phyloP scores from a whole-genome alignment of 2,113 vertebrate species.

The Lophura nycthemera region DNA sequence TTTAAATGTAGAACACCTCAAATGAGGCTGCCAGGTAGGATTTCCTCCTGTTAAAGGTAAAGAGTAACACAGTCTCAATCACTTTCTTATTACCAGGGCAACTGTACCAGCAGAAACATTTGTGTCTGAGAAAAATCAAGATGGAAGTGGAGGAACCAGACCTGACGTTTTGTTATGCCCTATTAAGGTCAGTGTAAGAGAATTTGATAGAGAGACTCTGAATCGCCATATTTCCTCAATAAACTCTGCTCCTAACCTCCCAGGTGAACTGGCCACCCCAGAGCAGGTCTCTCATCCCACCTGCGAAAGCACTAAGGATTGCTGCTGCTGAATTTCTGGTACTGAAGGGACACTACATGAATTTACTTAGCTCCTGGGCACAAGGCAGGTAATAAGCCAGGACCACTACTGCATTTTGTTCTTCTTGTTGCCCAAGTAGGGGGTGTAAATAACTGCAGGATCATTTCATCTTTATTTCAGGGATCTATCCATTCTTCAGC shows the following conservation, averaged over 20 bases:
- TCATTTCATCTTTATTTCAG: not conserved
- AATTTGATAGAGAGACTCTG: too few species aligned
- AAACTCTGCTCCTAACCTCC: not conserved
- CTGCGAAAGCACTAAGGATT: fast-evolving
- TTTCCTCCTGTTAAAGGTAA: not conserved
- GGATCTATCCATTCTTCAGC: slow-evolving; percentile 12
- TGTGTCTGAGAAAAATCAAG: not conserved
- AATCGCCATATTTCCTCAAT: not conserved
- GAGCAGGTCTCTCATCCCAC: not conserved
- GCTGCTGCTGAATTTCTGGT: not conserved
- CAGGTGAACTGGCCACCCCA: not conserved
- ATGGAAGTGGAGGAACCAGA: not conserved
- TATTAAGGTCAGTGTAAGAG: fast-evolving
- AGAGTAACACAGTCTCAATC: not conserved
- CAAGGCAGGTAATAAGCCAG: not conserved
- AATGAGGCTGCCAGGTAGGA: fast-evolving
- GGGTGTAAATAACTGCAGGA: not conserved
- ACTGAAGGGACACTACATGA: not conserved
- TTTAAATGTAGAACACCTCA: not conserved
- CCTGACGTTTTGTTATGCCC: not conserved
- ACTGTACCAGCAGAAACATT: not conserved
- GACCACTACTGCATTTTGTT: not conserved
- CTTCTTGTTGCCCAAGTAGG: not conserved
- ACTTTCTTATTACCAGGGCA: not conserved
- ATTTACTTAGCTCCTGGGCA: not conserved